phyloP scores from a whole-genome alignment of 2,797 vertebrate species.

The Furcifer pardalis region DNA sequence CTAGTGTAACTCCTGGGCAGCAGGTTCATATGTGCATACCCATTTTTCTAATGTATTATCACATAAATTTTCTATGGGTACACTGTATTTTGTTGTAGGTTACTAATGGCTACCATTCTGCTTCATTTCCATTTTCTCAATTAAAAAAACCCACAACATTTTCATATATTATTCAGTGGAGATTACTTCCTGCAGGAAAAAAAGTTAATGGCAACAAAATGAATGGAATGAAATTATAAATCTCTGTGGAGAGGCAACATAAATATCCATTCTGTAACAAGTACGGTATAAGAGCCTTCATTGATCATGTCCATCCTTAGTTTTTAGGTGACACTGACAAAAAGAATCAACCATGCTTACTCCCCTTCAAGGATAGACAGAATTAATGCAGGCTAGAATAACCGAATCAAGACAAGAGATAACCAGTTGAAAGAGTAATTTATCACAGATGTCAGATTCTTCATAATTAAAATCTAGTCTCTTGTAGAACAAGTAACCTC shows the following conservation, averaged over 20 bases:
- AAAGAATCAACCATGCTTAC: conserved; percentile 38
- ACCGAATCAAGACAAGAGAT: conserved; percentile 25
- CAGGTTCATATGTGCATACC: background rate
- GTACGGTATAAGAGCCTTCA: conserved; percentile 5
- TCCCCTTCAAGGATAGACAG: conserved; percentile 47
- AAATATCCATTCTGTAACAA: conserved; percentile 51
- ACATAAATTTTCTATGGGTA: background rate
- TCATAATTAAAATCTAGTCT: conserved; percentile 64
- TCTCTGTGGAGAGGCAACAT: background rate
- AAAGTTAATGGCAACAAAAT: background rate
- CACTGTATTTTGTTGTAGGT: background rate
- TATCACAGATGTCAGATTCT: conserved; percentile 52
- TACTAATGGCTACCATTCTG: rapidly evolving
- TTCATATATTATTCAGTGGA: rapidly evolving
- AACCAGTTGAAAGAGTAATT: conserved; percentile 51
- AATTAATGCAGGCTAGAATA: conserved; percentile 35
- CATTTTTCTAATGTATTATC: background rate
- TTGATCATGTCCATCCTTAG: conserved; percentile 38
- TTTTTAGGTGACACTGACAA: conserved; percentile 46
- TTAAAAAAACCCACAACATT: background rate
- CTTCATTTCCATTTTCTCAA: background rate
- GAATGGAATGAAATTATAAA: background rate
- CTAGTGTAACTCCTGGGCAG: background rate
- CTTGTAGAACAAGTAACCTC: conserved; percentile 41
- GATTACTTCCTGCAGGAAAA: background rate